These are phyloP conservation scores for Magallana nippona DNA, from an alignment of 2,888 invertebrate species.

Conservation along the genomic window DNA sequence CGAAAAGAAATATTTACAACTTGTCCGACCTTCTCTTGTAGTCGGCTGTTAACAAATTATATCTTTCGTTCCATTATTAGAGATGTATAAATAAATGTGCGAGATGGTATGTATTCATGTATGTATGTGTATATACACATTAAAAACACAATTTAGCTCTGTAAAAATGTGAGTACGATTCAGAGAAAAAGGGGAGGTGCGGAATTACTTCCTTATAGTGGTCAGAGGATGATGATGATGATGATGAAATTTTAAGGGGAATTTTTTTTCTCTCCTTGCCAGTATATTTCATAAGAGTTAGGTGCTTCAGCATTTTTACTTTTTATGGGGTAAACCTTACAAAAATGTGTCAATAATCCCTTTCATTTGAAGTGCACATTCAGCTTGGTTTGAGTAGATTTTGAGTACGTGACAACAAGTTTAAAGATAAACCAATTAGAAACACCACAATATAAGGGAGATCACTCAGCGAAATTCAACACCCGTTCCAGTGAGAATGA, in stretches of 20 bases:
- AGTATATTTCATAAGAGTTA: constrained; percentile 6
- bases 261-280: background rate
- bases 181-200: background rate
- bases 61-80: constrained; percentile 40
- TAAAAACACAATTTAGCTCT: background rate
- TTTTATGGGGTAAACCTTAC: background rate
- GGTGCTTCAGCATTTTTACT: background rate
- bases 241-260: background rate
- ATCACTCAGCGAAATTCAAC: background rate
- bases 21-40: constrained; percentile 40
- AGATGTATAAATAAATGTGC: constrained; percentile 38
- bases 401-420: constrained; percentile 5
- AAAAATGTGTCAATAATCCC: constrained; percentile 9
- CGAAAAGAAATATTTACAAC: constrained; percentile 46
- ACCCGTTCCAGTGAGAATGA: constrained; percentile 13
- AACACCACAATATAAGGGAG: background rate
- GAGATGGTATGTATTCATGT: background rate
- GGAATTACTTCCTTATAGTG: background rate
- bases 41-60: constrained; percentile 46
- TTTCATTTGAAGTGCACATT: constrained; percentile 22
- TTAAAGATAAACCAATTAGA: constrained; percentile 10
- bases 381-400: background rate
- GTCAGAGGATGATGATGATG: constrained; percentile 14
- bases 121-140: background rate
- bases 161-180: background rate